Base-by-base conservation (phyloP, 23 tunicate genomes). In the Ascidia mentula region DNA sequence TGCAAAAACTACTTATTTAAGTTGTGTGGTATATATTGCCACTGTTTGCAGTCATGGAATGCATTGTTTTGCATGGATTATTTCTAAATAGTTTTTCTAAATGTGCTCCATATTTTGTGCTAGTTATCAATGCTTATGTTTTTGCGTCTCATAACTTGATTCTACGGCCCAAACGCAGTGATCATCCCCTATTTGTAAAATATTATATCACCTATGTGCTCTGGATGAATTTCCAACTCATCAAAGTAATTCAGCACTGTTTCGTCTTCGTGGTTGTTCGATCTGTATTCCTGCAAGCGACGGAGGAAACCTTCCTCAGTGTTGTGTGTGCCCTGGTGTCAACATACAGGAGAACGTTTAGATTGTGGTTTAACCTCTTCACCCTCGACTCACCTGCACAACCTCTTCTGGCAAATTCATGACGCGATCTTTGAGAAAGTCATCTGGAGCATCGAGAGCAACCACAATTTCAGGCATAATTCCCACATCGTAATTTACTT, bases 391-490 rank as follows among this genome's bases (percentile, higher is more conserved):
- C 37, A 89, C 95, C 87, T 95, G 99, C 4, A 95, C 92, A 39
- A 86, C 81, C 70, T 90, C 99, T 59, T 95, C 99, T 5, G 99
- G 99, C 32, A 95, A 72, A 75, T 95, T 90, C 99, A 95, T 95
- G 77, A 95, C 78, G 32, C 99, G 74, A 0, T 95, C 82, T 46
- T 89, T 95, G 46, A 95, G 88, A 79, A 90, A 90, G 31, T 90
- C 92, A 69, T 95, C 90, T 24, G 82, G 15, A 32, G 96, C 96
- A 46, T 90, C 75, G 9, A 95, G 86, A 36, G 91, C 86, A 31
- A 90, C 59, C 38, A 95, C 96, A 34, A 90, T 85, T 72, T 90
- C 99, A 30, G 99, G 99, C 92, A 95, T 90, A 36, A 83, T 95
- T 6, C 86, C 38, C 3, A 73, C 75, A 42, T 89, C 99, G 61